Conservation (phyloP, 2,113 vertebrate genomes). For the Crotophaga sulcirostris region DNA sequence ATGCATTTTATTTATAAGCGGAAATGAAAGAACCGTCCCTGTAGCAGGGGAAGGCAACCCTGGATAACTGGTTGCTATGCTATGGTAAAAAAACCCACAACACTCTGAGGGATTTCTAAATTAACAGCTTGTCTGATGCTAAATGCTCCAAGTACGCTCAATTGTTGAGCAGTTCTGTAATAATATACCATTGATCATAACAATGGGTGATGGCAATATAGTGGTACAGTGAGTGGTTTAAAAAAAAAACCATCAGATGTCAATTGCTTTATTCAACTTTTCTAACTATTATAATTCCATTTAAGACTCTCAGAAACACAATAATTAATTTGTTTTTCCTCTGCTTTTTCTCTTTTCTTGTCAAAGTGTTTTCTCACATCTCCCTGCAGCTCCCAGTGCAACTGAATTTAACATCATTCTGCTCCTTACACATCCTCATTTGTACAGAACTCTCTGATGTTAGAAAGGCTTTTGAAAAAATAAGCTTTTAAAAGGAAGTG, state of each 20-base stretch:
- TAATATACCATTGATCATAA: constrained; percentile 13
- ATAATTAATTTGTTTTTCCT: neutral
- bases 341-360: neutral
- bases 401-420: neutral
- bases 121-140: constrained; percentile 17
- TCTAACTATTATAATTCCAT: neutral
- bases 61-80: neutral
- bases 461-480: neutral
- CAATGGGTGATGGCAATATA: neutral
- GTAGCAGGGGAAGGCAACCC: neutral
- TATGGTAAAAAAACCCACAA: neutral
- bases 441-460: neutral
- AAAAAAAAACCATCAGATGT: neutral
- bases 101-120: neutral
- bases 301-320: neutral
- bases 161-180: neutral
- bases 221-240: neutral
- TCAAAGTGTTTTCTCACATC: neutral
- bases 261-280: neutral
- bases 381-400: neutral
- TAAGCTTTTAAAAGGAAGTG: neutral
- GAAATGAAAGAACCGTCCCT: neutral
- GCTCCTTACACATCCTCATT: neutral
- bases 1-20: neutral
- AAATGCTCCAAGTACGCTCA: neutral